Evolutionary conservation across 2,888 invertebrate genomes (phyloP), one percentile per base, ranked within the genome.

Genomic region (Drosophila meridionalis): DNA sequence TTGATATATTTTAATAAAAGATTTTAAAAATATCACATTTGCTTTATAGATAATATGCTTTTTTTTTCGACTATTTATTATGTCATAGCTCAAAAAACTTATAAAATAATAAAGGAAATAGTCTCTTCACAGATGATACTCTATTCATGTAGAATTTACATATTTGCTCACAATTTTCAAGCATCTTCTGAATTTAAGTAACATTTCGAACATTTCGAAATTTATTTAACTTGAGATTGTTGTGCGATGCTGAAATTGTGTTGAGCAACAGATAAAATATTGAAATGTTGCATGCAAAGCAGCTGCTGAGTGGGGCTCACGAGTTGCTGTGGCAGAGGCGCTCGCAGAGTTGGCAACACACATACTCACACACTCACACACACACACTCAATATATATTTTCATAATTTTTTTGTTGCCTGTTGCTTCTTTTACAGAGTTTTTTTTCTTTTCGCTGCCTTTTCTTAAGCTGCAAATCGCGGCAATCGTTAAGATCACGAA

Each of bases 401-500:
- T 74, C 78, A 80, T 80, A 77, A 65, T 64, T 76, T 82, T 43
- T 62, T 61, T 76, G 72, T 69, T 64, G 66, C 57, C 53, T 36
- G 40, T 32, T 58, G 72, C 76, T 69, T 63, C 68, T 76, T 45
- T 71, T 67, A 20, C 14, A 28, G n/a, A 14, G 26, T 62, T 28
- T 42, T 40, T 45, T 64, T 52, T 66, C 56, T 59, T 67, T 68
- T 65, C 68, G 77, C 73, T 73, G 61, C 48, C 75, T 71, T 77
- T 80, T 73, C 79, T 80, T 80, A 85, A 82, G 89, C 90, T 91
- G 91, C 89, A 87, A 90, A 91, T 90, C 89, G 87, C 89, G 87
- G 90, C 90, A 90, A 92, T 92, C 92, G 92, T 92, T 92, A 92
- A 91, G 92, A 92, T 92, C 92, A 92, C 92, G 92, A 92, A 92